Conservation (phyloP, 2,113 vertebrate species). For the Thalassarche chlororhynchos region DNA sequence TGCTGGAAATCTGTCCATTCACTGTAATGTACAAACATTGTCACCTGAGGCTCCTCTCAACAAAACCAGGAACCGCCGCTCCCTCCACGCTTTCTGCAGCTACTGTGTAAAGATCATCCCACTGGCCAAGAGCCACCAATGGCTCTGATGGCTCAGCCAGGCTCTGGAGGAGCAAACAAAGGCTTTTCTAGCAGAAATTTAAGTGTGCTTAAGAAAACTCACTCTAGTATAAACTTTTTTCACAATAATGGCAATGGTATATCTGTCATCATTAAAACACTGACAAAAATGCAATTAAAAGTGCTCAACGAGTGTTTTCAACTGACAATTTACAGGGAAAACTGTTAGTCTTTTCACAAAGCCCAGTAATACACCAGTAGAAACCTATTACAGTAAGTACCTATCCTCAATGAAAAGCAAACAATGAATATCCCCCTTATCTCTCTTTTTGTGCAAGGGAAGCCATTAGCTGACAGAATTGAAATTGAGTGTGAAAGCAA, state of each 20-base stretch:
- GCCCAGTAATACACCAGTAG: not conserved
- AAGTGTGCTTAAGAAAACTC: not conserved
- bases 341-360: not conserved
- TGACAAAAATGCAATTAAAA: not conserved
- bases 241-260: not conserved
- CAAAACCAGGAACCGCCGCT: not conserved
- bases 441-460: not conserved
- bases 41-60: not conserved
- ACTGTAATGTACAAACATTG: rapidly evolving
- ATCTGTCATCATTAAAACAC: not conserved
- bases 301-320: not conserved
- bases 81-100: not conserved
- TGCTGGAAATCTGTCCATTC: not conserved
- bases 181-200: not conserved
- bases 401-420: not conserved
- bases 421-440: not conserved
- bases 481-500: not conserved
- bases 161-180: not conserved
- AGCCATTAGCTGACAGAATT: not conserved
- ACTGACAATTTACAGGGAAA: not conserved
- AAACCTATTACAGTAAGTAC: not conserved
- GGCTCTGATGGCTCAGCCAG: not conserved
- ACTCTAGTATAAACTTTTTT: not conserved
- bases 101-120: rapidly evolving
- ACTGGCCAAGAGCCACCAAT: not conserved